Evolutionary conservation across 92 coral and sea anemone genomes (phyloP), one percentile per base, ranked within the genome.

Genomic region (Porites rus): DNA sequence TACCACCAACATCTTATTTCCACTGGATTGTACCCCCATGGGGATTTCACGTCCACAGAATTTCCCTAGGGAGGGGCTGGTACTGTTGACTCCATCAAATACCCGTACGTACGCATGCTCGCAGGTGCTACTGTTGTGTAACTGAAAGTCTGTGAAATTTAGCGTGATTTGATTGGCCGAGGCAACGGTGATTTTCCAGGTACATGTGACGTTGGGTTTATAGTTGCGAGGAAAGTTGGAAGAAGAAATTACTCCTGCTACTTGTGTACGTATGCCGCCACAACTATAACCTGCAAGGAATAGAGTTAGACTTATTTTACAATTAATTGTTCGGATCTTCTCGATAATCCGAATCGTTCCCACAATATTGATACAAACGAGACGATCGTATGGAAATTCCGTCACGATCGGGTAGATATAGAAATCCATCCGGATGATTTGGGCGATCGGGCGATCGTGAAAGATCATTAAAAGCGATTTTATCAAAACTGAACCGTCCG

Each of bases 161-260:
- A 95, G 74, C 4, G 90, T 93, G 79, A 95, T 93, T 14, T 85
- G 88, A 83, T 83, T 93, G 90, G 88, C 88, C 53, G 85, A 61
- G 38, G 90, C 50, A 1, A 95, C 89, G 6, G 69, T 65, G 19
- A 95, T 95, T 46, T 53, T 90, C 98, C 98, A 95, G 59, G 68
- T 21, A 71, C 98, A 95, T 13, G 86, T 78, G 6, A 91, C 80
- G 79, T 87, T 92, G 50, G 71, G 86, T 16, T 65, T 79, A 87
- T 93, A 90, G 59, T 79, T 80, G 22, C 72, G 58, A 12, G 98
- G 98, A 63, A 88, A 95, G 93, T 93, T 93, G 20, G 91, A 38
- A 1, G 98, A 95, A 21, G 98, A 95, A 51, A 95, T 88, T 13
- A 95, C 94, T 21, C 98, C 98, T 24, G 97, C 97, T 10, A 88